Conservation (phyloP, 2,888 invertebrate species). For the Bellardia pandia region DNA sequence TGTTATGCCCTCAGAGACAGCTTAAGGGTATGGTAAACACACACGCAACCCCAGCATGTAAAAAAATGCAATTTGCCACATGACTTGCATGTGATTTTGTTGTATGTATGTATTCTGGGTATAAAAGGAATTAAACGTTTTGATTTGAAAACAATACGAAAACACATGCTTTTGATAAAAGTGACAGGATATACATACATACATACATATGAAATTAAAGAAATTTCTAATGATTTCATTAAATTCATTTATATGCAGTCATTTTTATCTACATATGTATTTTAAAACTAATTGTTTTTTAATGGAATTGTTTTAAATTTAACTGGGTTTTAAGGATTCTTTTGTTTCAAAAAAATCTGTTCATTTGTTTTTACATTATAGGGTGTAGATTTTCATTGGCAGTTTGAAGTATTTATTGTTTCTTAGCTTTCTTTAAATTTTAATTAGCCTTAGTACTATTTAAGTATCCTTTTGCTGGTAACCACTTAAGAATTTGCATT, state of each 20-base stretch:
- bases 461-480: neutral
- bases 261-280: no score
- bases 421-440: neutral
- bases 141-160: constrained; percentile 19
- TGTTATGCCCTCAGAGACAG: neutral
- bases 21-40: constrained; percentile 15
- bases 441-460: neutral
- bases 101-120: neutral
- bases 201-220: neutral
- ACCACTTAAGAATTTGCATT: neutral
- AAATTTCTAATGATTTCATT: neutral
- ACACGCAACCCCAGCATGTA: neutral
- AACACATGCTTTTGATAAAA: constrained; percentile 26
- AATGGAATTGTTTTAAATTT: no score
- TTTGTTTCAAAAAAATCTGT: no score
- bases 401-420: constrained; percentile 2
- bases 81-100: neutral
- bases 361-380: no score
- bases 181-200: neutral
- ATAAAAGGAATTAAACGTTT: constrained; percentile 25
- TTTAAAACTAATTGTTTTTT: no score
- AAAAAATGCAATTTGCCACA: constrained; percentile 29
- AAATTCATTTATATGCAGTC: no score
- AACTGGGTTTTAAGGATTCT: no score
- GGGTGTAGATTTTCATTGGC: neutral